A percentile compares a stretch with the other conserved stretches of the same genome.
These are phyloP conservation scores for Nerophis ophidion DNA, from an alignment of 2,113 vertebrate genomes.

Conservation along the genomic window DNA sequence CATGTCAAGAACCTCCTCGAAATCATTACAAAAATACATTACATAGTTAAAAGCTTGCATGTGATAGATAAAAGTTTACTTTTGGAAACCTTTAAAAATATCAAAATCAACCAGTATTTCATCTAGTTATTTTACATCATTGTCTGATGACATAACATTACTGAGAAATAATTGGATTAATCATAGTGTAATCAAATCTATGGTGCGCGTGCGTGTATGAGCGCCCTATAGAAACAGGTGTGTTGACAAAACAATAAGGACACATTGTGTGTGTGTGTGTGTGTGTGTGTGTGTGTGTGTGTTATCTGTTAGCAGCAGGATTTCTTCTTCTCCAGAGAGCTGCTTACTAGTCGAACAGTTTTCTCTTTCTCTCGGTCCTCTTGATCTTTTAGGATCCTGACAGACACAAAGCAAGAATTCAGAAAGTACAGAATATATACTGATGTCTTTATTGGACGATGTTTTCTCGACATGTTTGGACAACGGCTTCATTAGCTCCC, in stretches of 20 bases:
- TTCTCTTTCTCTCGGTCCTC: slow-evolving; percentile 84
- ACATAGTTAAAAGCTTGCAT: slow-evolving; percentile 7
- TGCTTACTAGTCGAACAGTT: slow-evolving; percentile 67
- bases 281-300: not conserved
- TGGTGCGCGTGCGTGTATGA: not conserved
- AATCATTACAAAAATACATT: slow-evolving; percentile 1
- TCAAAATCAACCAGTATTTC: slow-evolving; percentile 5
- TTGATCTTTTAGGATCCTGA: slow-evolving; percentile 82
- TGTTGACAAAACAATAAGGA: slow-evolving; percentile 8
- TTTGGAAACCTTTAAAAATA: slow-evolving; percentile 3
- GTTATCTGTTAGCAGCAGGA: slow-evolving; percentile 73
- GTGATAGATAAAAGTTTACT: not conserved
- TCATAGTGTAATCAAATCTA: slow-evolving; percentile 16
- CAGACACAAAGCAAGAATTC: not conserved
- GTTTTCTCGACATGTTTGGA: not conserved
- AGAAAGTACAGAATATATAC: not conserved
- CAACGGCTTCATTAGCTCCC: not conserved
- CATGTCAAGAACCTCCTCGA: slow-evolving; percentile 4
- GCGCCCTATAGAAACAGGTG: not conserved
- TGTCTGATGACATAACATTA: not conserved
- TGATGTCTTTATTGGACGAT: no score
- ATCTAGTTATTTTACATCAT: slow-evolving; percentile 1
- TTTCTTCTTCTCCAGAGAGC: slow-evolving; percentile 67
- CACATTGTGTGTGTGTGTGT: not conserved
- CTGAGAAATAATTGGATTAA: not conserved